Evolutionary conservation across 2,888 invertebrate genomes (phyloP), one percentile per base, ranked within the genome.

Genomic region (Drosophila picticornis): DNA sequence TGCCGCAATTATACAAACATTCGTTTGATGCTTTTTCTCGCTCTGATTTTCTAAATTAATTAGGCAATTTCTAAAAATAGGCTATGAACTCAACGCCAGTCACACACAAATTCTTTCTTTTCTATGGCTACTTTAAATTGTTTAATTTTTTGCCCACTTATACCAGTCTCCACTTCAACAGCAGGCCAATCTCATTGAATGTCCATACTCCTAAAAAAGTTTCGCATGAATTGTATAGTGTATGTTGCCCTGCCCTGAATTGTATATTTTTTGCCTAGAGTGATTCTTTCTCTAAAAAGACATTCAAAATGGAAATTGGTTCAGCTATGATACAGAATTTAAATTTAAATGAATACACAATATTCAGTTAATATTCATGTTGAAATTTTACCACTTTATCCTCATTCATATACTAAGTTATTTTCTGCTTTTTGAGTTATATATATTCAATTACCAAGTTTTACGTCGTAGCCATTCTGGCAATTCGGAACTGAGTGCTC

Each of bases 11-110:
- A 72, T 38, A 70, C 71, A 81, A 74, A 73, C 84, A 86, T 66
- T 72, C 67, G 70, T 66, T 71, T 57, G 46, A 57, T 81, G 69
- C 40, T 63, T 63, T 66, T 66, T 69, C 57, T 38, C 50, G 70
- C 56, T 71, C 66, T 74, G 69, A 72, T 90, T 89, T 81, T 72
- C 80, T 79, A 80, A 86, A 84, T 90, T 91, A 88, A 90, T 88
- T 84, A 89, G 84, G 80, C 78, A 90, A 83, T 81, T 80, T 89
- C 91, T 90, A 90, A 81, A 91, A 91, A 91, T 92, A 91, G 29
- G 57, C 46, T 72, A 86, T 91, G 89, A 92, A 90, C 89, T 91
- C 91, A 92, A 87, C 77, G 77, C 74, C 65, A 90, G 77, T 73
- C 84, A 75, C 68, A 77, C 64, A 75, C 55, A 65, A n/a, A 27